Percentiles rank a stretch among this genome's conserved stretches.
Conservation (phyloP, 2,113 vertebrate genomes). For the Tachycineta bicolor region DNA sequence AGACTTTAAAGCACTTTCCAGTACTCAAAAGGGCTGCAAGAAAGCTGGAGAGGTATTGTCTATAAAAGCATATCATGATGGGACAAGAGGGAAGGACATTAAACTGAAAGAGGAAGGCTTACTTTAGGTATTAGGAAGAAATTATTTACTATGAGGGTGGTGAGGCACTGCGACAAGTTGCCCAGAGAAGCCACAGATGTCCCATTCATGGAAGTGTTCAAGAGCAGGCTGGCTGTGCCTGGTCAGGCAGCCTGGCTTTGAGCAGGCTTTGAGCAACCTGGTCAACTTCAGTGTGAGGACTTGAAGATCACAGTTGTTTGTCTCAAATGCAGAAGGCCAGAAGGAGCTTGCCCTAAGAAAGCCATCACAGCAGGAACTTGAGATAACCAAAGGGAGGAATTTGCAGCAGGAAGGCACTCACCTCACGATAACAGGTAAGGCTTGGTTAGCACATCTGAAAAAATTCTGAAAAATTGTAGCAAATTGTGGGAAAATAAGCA, state of each 20-base stretch:
- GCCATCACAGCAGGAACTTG: not conserved
- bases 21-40: not conserved
- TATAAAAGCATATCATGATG: not conserved
- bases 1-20: not conserved
- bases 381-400: not conserved
- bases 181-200: not conserved
- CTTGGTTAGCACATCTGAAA: not conserved
- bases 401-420: not conserved
- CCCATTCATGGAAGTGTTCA: not conserved
- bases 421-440: not conserved
- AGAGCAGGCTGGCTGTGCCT: not conserved
- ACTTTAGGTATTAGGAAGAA: not conserved
- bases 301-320: not conserved
- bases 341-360: not conserved
- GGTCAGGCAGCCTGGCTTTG: too few species aligned
- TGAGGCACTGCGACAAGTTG: fast-evolving
- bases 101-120: not conserved
- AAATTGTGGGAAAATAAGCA: not conserved
- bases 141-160: not conserved
- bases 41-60: not conserved
- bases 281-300: not conserved
- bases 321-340: not conserved
- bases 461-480: not conserved
- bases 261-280: not conserved
- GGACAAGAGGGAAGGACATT: not conserved